Evolutionary conservation across 1,140 invertebrate species (phyloP).

Genomic region (Drosophila carrolli): DNA sequence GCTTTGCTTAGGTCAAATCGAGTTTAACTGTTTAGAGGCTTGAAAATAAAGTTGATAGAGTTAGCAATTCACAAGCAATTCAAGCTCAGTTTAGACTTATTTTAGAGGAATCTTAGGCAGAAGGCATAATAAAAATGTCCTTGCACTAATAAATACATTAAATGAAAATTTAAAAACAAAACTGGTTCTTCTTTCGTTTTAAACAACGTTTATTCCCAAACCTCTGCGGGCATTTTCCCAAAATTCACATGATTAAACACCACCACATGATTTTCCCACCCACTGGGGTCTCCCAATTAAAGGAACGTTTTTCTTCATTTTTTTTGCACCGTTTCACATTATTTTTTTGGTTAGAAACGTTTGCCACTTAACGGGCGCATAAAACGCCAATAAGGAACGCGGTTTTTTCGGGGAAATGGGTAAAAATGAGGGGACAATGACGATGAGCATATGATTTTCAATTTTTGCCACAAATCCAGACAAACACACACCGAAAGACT

Average conservation of each 20-base stretch:
- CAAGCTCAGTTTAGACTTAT: neutral
- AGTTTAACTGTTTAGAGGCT: slow-evolving; percentile 19
- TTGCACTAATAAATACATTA: too few relatives aligned
- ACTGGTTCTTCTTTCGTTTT: too few relatives aligned
- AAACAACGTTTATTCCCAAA: neutral
- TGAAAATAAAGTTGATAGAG: slow-evolving; percentile 8
- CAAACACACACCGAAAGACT: slow-evolving; percentile 22
- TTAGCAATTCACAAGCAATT: neutral
- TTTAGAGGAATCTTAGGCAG: neutral
- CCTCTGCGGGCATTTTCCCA: neutral
- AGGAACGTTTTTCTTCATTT: neutral
- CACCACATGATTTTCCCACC: neutral
- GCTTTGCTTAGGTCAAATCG: slow-evolving; percentile 39
- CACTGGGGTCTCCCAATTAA: slow-evolving; percentile 18
- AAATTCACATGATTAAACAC: neutral
- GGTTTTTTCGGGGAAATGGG: slow-evolving; percentile 8
- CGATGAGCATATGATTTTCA: slow-evolving; percentile 74
- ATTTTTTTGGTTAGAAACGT: slow-evolving; percentile 14
- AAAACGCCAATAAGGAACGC: slow-evolving; percentile 33
- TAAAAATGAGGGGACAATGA: slow-evolving; percentile 19
- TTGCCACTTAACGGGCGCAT: slow-evolving; percentile 48
- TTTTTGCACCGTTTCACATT: slow-evolving; percentile 13
- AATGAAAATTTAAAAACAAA: too few relatives aligned
- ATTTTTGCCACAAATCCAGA: slow-evolving; percentile 74
- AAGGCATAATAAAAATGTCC: too few relatives aligned